Base-by-base conservation (phyloP, 1,140 invertebrate genomes). In the Harlomillsia oculata region DNA sequence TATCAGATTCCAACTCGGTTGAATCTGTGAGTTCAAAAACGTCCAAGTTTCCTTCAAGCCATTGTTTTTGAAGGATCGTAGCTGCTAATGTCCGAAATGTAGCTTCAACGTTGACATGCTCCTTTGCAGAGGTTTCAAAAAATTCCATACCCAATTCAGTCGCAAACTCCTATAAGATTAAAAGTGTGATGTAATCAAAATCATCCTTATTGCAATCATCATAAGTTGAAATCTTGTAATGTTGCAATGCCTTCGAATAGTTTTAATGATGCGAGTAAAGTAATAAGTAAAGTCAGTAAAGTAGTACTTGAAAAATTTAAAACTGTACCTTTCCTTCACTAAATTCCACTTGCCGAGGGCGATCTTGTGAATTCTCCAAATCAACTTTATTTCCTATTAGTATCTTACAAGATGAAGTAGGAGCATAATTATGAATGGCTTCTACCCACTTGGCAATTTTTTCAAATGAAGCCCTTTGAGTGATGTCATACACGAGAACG, bases 401-500 rank as follows among this genome's bases (percentile, higher is more conserved):
- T 78, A 92, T 88, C 67, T 90, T 85, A 62, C 90, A 87, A 40
- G 91, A 86, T 68, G 89, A 83, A 65, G 85, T 83, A 66, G 87
- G 84, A 26, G 87, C 87, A 68, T 89, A 87, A 67, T 87, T 83
- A 62, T 82, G 77, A 64, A 91, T 85, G 74, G 91, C 87, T 28
- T 83, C 82, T 14, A 91, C 76, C 89, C 89, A 93, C 21, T 85
- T 84, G 63, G 86, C 80, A 60, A 90, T 87, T 69, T 89, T 87
- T 72, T 88, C 84, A 70, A 86, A 93, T 67, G 86, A 89, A 30
- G 80, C 82, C 74, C 87, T 86, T 68, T 89, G 89, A 34, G 89
- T 93, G 44, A 95, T 85, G 71, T 95, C 91, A 72, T 94, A 95
- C 0, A 95, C 80, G 52, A 95, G 75, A 36, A 95, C 78, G 45